A percentile compares a stretch with the other conserved stretches of the same genome.
These are phyloP conservation scores for Tragelaphus oryx DNA, from an alignment of 2,797 vertebrate genomes.

Conservation along the genomic window DNA sequence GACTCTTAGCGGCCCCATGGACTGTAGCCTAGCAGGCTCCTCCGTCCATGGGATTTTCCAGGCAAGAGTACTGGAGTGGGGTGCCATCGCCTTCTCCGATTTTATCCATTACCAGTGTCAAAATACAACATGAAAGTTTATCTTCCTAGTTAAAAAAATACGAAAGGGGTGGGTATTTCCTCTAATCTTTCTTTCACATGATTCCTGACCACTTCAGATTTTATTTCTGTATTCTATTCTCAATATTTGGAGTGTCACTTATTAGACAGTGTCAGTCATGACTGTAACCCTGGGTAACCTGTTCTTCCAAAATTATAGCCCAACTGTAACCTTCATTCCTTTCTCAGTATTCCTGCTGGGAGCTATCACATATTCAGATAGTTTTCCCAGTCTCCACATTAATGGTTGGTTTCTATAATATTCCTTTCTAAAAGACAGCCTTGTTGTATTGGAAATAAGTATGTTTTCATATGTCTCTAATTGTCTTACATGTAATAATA, in stretches of 20 bases:
- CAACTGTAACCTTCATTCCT: not conserved
- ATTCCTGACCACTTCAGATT: not conserved
- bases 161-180: not conserved
- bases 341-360: conserved; percentile 23
- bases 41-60: no score
- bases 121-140: conserved; percentile 35
- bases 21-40: no score
- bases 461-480: conserved; percentile 44
- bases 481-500: conserved; percentile 43
- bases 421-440: conserved; percentile 36
- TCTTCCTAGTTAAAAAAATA: conserved; percentile 14
- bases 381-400: conserved; percentile 6
- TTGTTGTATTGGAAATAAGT: conserved; percentile 40
- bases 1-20: no score
- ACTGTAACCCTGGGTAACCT: not conserved
- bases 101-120: conserved; percentile 3
- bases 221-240: not conserved
- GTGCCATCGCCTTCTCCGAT: not conserved
- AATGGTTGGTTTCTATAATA: conserved; percentile 21
- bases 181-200: not conserved
- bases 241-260: not conserved
- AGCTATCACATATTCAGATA: conserved; percentile 36
- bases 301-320: not conserved
- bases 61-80: no score
- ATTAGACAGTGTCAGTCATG: not conserved